These are phyloP conservation scores for Hypomecis atomaria DNA, from an alignment of 2,888 invertebrate species.

Conservation along the genomic window DNA sequence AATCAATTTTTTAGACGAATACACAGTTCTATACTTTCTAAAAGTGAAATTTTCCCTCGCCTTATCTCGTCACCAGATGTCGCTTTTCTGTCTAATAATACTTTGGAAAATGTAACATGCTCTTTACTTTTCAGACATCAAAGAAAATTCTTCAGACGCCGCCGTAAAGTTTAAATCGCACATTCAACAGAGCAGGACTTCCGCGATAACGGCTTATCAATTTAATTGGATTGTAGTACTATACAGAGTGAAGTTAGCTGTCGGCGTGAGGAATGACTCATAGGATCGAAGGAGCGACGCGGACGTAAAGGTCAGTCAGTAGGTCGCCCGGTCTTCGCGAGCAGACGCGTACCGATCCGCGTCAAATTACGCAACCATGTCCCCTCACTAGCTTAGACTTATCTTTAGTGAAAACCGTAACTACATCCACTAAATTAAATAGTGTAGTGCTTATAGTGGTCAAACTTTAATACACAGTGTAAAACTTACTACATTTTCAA, in stretches of 20 bases:
- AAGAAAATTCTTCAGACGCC: conserved; percentile 16
- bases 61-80: conserved; percentile 44
- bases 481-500: conserved; percentile 18
- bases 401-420: conserved; percentile 45
- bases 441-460: conserved; percentile 74
- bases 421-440: conserved; percentile 48
- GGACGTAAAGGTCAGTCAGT: conserved; percentile 57
- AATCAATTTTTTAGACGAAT: background rate
- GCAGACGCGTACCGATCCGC: conserved; percentile 44
- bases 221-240: conserved; percentile 29
- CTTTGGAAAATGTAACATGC: conserved; percentile 13
- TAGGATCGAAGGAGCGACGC: conserved; percentile 58
- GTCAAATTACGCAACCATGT: conserved; percentile 52
- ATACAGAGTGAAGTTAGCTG: conserved; percentile 51
- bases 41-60: conserved; percentile 22
- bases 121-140: conserved; percentile 21
- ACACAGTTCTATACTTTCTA: background rate
- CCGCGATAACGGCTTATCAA: conserved; percentile 12
- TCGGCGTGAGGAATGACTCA: conserved; percentile 59
- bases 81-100: conserved; percentile 31
- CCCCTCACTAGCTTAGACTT: conserved; percentile 52
- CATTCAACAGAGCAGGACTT: conserved; percentile 2
- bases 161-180: conserved; percentile 32
- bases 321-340: conserved; percentile 56
- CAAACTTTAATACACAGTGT: conserved; percentile 45